Evolutionary conservation across 2,113 vertebrate species (phyloP).

Genomic region (Aptenodytes forsteri): DNA sequence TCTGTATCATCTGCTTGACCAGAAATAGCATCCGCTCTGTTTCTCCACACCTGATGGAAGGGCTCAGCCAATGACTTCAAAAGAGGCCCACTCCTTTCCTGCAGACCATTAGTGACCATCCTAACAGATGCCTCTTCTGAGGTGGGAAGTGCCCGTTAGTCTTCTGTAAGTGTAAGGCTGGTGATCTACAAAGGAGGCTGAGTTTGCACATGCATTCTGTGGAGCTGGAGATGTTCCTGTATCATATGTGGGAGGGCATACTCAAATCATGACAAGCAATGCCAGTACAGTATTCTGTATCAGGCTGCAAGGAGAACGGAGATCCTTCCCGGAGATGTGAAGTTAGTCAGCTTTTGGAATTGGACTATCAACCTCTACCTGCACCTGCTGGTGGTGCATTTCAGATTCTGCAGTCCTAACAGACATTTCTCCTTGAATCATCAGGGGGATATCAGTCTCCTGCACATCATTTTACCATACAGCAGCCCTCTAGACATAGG

Average conservation of each 20-base stretch:
- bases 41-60: not conserved
- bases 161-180: not conserved
- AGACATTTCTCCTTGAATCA: not conserved
- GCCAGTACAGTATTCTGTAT: not conserved
- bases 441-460: not conserved
- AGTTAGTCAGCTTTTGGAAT: not conserved
- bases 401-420: not conserved
- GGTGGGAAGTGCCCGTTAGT: not conserved
- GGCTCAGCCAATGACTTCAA: not conserved
- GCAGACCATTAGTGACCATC: accelerated
- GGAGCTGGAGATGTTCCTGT: not conserved
- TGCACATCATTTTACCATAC: not conserved
- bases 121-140: not conserved
- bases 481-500: not conserved
- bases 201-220: not conserved
- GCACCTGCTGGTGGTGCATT: not conserved
- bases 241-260: accelerated
- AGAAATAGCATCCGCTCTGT: not conserved
- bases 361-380: not conserved
- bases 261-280: not conserved
- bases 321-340: not conserved
- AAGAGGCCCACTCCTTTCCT: not conserved
- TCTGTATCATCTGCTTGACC: not conserved
- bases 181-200: not conserved
- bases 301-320: not conserved